Evolutionary conservation across 2,797 vertebrate genomes (phyloP), one percentile per base, ranked within the genome.

Genomic region (Molothrus ater): DNA sequence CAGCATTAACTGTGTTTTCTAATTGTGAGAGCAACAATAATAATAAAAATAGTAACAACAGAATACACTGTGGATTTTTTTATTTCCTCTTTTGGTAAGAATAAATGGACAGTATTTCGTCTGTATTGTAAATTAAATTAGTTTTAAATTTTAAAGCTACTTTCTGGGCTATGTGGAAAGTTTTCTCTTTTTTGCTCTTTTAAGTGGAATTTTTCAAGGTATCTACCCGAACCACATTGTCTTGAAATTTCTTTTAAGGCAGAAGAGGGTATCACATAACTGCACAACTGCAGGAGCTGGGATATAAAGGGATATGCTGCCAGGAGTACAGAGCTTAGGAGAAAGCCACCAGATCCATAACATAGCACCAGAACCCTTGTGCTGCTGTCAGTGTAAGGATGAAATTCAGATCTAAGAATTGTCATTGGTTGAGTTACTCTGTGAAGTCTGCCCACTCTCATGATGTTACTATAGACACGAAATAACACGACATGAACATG

Each of bases 11-110:
- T 94, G 69, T 86, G 48, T 75, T 95, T 94, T 86, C 51, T 75
- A 83, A 87, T 85, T 82, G 43, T 94, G 86, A 88, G 4, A 92
- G 24, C 47, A 81, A 83, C 38, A 47, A 66, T 25, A 90, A 83
- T 59, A 96, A 95, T 86, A 93, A 93, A 93, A 90, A 65, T 57
- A 84, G 51, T 80, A 92, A 82, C 68, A 76, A 68, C 47, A 42
- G 22, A 19, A 57, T 56, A 53, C 26, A 20, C 60, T 70, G 71
- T 68, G 48, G 38, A 72, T 60, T 6, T 3, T 84, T 87, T 95
- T 51, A 54, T 73, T 92, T 86, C 50, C 32, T 80, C 40, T 92
- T 79, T 68, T 92, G 29, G 60, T 79, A 45, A 40, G 40, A 70
- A 11, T 40, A 70, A 72, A 50, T 28, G 34, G 40, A 29, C 11